Percentiles rank a stretch among this genome's conserved stretches.
Evolutionary conservation across 2,797 vertebrate genomes (phyloP).

Genomic region (Alcedo quadribrachys): DNA sequence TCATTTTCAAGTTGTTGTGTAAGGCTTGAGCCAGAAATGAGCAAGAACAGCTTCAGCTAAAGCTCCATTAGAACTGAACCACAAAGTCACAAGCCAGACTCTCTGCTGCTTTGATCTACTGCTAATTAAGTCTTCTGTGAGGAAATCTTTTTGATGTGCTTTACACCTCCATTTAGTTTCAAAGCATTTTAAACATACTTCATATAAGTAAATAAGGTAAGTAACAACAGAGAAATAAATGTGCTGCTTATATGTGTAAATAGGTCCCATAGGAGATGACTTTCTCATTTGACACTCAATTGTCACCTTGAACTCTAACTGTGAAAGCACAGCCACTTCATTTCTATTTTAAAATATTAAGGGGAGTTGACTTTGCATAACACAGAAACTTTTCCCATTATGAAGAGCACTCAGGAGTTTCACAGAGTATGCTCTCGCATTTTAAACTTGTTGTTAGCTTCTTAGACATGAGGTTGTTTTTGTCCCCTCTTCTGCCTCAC

Average conservation of each 20-base stretch:
- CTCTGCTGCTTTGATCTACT: background rate
- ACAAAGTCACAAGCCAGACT: background rate
- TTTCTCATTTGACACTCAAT: background rate
- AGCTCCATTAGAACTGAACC: background rate
- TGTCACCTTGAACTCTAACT: background rate
- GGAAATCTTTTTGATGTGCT: background rate
- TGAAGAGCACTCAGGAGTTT: background rate
- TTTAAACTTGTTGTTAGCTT: background rate
- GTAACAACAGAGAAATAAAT: background rate
- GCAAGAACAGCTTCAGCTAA: background rate
- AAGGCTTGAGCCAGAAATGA: background rate
- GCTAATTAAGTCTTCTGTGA: background rate
- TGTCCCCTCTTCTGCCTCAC: slow-evolving; percentile 30
- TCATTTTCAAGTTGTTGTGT: background rate
- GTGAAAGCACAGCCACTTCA: background rate
- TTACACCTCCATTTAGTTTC: background rate
- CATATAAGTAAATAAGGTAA: background rate
- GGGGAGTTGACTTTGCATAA: background rate
- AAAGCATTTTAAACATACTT: background rate
- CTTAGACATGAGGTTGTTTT: background rate
- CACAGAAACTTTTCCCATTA: background rate
- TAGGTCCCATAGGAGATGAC: background rate
- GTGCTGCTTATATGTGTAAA: background rate
- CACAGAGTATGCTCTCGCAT: background rate
- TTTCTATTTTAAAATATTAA: background rate